Conservation (phyloP, 2,797 vertebrate genomes). For the Arremon brunneinucha region DNA sequence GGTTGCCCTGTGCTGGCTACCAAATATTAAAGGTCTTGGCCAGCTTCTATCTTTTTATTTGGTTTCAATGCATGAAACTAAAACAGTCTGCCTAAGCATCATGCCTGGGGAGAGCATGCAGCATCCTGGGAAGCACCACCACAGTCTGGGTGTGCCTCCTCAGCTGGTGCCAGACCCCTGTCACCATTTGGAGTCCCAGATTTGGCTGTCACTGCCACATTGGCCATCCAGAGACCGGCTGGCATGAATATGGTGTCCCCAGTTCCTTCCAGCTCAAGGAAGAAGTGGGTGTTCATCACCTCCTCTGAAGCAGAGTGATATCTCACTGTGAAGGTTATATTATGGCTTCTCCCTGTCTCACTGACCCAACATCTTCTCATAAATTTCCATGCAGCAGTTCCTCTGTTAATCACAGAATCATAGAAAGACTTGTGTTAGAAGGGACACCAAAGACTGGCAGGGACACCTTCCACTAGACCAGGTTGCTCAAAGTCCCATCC, state of each 20-base stretch:
- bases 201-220: not conserved
- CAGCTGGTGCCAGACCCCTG: not conserved
- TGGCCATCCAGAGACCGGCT: not conserved
- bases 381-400: not conserved
- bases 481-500: not conserved
- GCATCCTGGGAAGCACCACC: not conserved
- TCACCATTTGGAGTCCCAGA: fast-evolving
- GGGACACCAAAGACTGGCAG: not conserved
- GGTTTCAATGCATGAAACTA: not conserved
- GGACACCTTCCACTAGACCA: not conserved
- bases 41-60: not conserved
- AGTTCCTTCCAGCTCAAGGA: not conserved
- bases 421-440: not conserved
- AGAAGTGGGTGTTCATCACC: not conserved
- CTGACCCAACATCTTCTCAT: not conserved
- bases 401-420: not conserved
- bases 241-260: not conserved
- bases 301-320: not conserved
- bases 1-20: not conserved
- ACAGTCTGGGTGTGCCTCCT: not conserved
- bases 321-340: not conserved
- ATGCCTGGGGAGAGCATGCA: not conserved
- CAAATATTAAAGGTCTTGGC: not conserved
- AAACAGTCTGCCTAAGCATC: not conserved
- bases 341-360: not conserved